Evolutionary conservation across 2,888 invertebrate species (phyloP).

Genomic region (Pachydiplax longipennis): DNA sequence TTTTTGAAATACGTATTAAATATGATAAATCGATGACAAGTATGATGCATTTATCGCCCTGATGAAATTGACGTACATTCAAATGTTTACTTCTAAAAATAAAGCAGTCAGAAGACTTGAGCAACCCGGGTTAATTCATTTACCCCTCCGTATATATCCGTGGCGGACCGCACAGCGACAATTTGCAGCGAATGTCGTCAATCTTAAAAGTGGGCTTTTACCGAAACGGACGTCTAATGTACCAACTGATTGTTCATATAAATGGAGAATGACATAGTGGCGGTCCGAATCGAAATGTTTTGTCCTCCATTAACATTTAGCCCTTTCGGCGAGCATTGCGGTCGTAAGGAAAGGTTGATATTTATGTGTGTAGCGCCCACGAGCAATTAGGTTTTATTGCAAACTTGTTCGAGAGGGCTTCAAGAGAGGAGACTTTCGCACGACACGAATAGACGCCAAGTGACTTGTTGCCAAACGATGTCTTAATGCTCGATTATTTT

Average conservation of each 20-base stretch:
- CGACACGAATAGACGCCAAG: conserved; percentile 13
- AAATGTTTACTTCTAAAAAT: too few relatives aligned
- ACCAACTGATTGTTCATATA: neutral
- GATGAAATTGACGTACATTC: too few relatives aligned
- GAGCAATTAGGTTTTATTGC: conserved; percentile 24
- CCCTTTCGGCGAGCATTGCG: neutral
- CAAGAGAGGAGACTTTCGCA: neutral
- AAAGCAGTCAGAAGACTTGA: too few relatives aligned
- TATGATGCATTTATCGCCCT: too few relatives aligned
- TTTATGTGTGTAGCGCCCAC: neutral
- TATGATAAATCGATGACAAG: too few relatives aligned
- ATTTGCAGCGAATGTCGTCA: too few relatives aligned
- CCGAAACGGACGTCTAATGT: too few relatives aligned
- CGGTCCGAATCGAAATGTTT: neutral
- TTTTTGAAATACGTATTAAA: too few relatives aligned
- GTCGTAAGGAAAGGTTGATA: conserved; percentile 6
- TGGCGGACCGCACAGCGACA: too few relatives aligned
- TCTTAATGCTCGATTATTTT: neutral
- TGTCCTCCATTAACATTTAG: neutral
- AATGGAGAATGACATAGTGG: neutral
- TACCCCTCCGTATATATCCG: too few relatives aligned
- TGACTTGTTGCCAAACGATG: conserved; percentile 17
- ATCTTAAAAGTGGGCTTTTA: too few relatives aligned
- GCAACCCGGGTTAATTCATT: too few relatives aligned
- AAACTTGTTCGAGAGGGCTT: neutral